phyloP scores from a whole-genome alignment of 2,888 invertebrate genomes.

The Deilephila elpenor region DNA sequence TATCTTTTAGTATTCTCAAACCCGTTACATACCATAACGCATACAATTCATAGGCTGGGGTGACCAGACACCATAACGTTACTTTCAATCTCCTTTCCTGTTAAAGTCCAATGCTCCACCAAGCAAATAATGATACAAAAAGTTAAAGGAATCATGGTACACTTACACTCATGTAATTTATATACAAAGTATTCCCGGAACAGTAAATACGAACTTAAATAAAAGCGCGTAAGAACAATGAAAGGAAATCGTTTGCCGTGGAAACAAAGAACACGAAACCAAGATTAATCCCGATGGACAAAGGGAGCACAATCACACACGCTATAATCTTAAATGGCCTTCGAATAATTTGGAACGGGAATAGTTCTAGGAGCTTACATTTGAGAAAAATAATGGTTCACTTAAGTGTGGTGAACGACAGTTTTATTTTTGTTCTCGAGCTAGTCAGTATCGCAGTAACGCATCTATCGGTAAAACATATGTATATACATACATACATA shows the following conservation, averaged over 20 bases:
- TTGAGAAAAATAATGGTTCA: background rate
- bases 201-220: slow-evolving; percentile 26
- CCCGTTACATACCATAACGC: too few relatives aligned
- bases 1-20: too few relatives aligned
- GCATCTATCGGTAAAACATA: too few relatives aligned
- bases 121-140: background rate
- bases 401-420: background rate
- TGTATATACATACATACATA: too few relatives aligned
- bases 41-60: too few relatives aligned
- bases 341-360: slow-evolving; percentile 1
- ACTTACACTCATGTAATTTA: slow-evolving; percentile 16
- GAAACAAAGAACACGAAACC: slow-evolving; percentile 30
- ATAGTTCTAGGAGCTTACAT: background rate
- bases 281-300: slow-evolving; percentile 27
- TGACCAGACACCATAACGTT: too few relatives aligned
- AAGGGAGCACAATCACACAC: slow-evolving; percentile 18
- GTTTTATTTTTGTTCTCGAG: too few relatives aligned
- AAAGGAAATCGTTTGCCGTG: slow-evolving; percentile 25
- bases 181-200: slow-evolving; percentile 23
- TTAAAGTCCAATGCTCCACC: background rate
- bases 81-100: background rate
- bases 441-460: too few relatives aligned
- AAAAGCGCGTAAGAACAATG: slow-evolving; percentile 29
- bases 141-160: slow-evolving; percentile 1
- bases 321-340: slow-evolving; percentile 19